phyloP scores from a whole-genome alignment of 2,888 invertebrate genomes.

The Ryuthela nishihirai region DNA sequence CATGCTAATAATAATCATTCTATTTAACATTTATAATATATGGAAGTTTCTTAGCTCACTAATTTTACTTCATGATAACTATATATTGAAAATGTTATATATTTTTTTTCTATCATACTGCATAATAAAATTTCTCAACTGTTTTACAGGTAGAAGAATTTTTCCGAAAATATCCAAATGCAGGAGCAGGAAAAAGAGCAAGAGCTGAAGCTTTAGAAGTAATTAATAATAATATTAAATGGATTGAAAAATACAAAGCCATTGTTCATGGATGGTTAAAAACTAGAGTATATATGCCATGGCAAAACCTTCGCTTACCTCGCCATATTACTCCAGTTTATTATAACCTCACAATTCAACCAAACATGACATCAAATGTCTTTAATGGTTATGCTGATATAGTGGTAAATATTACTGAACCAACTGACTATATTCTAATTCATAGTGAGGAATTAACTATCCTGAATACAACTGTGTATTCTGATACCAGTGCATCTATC shows the following conservation, averaged over 20 bases:
- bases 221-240: slow-evolving; percentile 73
- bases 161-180: slow-evolving; percentile 72
- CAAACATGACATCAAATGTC: slow-evolving; percentile 59
- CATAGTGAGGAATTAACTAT: slow-evolving; percentile 62
- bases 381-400: slow-evolving; percentile 58
- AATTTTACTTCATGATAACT: too few relatives aligned
- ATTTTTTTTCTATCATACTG: too few relatives aligned
- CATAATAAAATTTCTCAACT: too few relatives aligned
- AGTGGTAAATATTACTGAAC: slow-evolving; percentile 45
- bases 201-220: slow-evolving; percentile 71
- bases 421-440: slow-evolving; percentile 53
- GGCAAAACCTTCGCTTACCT: slow-evolving; percentile 58
- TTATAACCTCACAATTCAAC: slow-evolving; percentile 66
- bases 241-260: slow-evolving; percentile 63
- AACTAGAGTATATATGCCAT: slow-evolving; percentile 20
- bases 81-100: too few relatives aligned
- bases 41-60: too few relatives aligned
- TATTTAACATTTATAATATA: too few relatives aligned
- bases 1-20: too few relatives aligned
- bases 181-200: slow-evolving; percentile 72
- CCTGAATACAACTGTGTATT: slow-evolving; percentile 49
- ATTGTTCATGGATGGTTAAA: slow-evolving; percentile 62
- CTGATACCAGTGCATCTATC: background rate
- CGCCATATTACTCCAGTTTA: slow-evolving; percentile 59
- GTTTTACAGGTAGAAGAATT: slow-evolving; percentile 65